A percentile compares a stretch with the other conserved stretches of the same genome.
phyloP scores from a whole-genome alignment of 2,113 vertebrate species.

The Ramphastos sulfuratus region DNA sequence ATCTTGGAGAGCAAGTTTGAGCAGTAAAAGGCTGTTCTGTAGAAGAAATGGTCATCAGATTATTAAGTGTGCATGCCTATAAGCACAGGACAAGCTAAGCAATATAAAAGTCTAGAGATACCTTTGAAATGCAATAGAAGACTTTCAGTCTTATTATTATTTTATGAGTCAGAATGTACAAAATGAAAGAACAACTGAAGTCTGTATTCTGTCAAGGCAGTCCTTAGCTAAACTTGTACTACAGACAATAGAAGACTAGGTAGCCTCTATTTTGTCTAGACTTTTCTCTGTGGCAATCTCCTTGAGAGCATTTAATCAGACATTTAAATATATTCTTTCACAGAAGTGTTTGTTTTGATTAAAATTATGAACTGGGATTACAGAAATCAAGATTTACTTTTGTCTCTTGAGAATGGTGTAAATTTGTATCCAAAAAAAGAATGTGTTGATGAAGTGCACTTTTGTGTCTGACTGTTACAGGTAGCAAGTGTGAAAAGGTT shows the following conservation, averaged over 20 bases:
- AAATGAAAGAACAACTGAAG: neutral
- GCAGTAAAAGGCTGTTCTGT: neutral
- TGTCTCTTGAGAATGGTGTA: neutral
- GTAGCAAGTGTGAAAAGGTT: neutral
- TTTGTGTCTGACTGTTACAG: neutral
- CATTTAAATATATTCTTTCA: neutral
- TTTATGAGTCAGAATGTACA: neutral
- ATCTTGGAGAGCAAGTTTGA: neutral
- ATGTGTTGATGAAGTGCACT: neutral
- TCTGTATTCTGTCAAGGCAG: neutral
- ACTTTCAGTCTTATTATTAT: neutral
- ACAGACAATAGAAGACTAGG: neutral
- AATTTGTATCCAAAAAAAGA: neutral
- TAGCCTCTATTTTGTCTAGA: neutral
- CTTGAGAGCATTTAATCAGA: neutral
- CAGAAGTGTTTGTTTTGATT: neutral
- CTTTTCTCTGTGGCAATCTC: neutral
- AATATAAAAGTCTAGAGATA: neutral
- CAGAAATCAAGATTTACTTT: neutral
- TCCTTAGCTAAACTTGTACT: neutral
- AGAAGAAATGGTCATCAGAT: neutral
- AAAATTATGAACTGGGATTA: neutral
- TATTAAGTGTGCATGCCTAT: neutral
- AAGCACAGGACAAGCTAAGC: neutral
- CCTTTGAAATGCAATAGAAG: neutral